phyloP scores from a whole-genome alignment of 1,140 invertebrate species.

The Drosophila tsacasi region DNA sequence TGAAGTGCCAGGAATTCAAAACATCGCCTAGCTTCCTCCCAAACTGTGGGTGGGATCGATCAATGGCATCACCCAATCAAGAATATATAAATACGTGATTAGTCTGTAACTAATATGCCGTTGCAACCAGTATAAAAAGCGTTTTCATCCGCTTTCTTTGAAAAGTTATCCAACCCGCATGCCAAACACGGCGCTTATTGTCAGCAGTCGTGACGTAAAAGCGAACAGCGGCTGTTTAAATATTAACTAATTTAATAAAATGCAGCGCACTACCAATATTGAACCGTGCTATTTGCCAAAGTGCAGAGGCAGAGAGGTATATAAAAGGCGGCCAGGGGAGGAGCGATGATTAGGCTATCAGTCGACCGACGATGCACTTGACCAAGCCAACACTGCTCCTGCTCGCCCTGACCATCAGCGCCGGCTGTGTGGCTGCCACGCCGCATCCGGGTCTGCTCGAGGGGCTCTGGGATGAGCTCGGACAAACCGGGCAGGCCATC shows the following conservation, averaged over 20 bases:
- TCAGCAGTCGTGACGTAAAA: not conserved
- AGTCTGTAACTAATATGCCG: not conserved
- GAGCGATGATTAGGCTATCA: slow-evolving; percentile 26
- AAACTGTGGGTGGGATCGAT: not conserved
- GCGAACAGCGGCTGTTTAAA: slow-evolving; percentile 56
- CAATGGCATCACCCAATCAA: not conserved
- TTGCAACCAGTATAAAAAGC: slow-evolving; percentile 5
- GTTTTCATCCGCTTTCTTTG: slow-evolving; percentile 3
- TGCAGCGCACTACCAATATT: slow-evolving; percentile 52
- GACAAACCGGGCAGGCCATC: slow-evolving; percentile 10
- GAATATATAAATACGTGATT: too few relatives aligned
- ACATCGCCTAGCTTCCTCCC: too few relatives aligned
- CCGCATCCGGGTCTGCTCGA: slow-evolving; percentile 16
- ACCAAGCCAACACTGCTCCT: slow-evolving; percentile 56
- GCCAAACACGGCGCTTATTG: not conserved
- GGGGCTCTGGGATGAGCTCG: slow-evolving; percentile 22
- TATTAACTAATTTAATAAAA: slow-evolving; percentile 58
- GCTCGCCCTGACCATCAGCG: slow-evolving; percentile 50
- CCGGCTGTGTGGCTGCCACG: slow-evolving; percentile 26
- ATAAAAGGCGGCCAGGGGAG: slow-evolving; percentile 40
- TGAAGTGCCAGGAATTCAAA: too few relatives aligned
- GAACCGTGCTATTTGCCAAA: slow-evolving; percentile 13
- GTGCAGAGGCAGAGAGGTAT: slow-evolving; percentile 2
- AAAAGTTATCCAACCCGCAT: slow-evolving; percentile 32
- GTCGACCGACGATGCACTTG: slow-evolving; percentile 48